Conservation (phyloP, 1,140 invertebrate species). For the Hermetia illucens region DNA sequence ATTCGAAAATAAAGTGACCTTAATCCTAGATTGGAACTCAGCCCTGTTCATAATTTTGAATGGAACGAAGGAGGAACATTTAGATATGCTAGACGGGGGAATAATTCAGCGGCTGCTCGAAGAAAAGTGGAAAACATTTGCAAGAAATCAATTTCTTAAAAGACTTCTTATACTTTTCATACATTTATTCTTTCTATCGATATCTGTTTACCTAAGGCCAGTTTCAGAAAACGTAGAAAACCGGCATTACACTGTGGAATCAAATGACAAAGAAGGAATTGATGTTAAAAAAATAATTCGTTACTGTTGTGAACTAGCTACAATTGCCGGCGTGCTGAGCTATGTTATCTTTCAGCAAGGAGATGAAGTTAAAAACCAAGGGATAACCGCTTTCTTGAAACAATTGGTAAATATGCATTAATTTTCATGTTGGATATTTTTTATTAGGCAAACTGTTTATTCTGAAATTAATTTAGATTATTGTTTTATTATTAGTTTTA, state of each 20-base stretch:
- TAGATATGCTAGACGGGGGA: conserved; percentile 96
- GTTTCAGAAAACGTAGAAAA: conserved; percentile 36
- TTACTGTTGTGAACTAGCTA: conserved; percentile 68
- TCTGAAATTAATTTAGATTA: no score
- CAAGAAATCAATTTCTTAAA: conserved; percentile 82
- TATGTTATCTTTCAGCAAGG: conserved; percentile 87
- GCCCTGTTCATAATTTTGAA: conserved; percentile 96
- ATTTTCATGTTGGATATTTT: no score
- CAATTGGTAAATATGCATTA: conserved; percentile 68
- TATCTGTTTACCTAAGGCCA: conserved; percentile 80
- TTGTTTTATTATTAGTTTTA: no score
- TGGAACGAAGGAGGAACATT: conserved; percentile 92
- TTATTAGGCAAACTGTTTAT: no score
- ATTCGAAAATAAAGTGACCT: background rate
- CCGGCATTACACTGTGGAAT: no score
- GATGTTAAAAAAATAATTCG: conserved; percentile 41
- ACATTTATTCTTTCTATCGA: conserved; percentile 75
- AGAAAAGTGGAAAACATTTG: conserved; percentile 99
- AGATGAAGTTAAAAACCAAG: conserved; percentile 88
- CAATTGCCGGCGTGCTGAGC: conserved; percentile 67
- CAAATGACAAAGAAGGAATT: background rate
- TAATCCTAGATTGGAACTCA: conserved; percentile 83
- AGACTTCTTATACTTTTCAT: conserved; percentile 72
- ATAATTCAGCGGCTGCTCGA: conserved; percentile 93
- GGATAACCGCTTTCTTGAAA: conserved; percentile 75